These are phyloP conservation scores for Chorisops tibialis DNA, from an alignment of 2,888 invertebrate genomes.

Conservation along the genomic window DNA sequence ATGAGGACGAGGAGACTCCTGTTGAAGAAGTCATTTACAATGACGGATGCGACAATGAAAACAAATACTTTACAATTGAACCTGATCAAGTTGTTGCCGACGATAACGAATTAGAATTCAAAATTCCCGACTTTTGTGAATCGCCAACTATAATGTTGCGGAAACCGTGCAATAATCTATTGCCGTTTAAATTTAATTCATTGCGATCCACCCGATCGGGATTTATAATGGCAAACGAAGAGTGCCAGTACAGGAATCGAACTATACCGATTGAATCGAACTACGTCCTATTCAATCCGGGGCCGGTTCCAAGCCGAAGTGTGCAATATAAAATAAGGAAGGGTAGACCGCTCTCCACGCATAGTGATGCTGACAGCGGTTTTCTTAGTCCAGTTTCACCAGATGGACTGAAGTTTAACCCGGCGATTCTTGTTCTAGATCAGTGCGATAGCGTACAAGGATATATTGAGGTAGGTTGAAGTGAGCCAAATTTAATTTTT, in stretches of 20 bases:
- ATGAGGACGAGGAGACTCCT: constrained; percentile 44
- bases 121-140: constrained; percentile 12
- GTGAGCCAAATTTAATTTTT: background rate
- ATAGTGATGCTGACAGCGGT: constrained; percentile 64
- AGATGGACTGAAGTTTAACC: constrained; percentile 52
- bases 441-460: constrained; percentile 52
- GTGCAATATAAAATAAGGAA: constrained; percentile 50
- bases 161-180: constrained; percentile 43
- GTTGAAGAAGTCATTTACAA: constrained; percentile 52
- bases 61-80: constrained; percentile 51
- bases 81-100: constrained; percentile 41
- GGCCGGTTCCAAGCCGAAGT: constrained; percentile 49
- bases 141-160: constrained; percentile 1
- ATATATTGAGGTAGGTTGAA: constrained; percentile 50
- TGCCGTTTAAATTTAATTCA: constrained; percentile 44
- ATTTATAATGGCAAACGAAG: constrained; percentile 8
- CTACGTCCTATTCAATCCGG: constrained; percentile 51
- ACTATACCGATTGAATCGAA: constrained; percentile 51
- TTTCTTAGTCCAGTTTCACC: constrained; percentile 63
- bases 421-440: constrained; percentile 48
- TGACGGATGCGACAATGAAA: constrained; percentile 37
- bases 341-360: constrained; percentile 46
- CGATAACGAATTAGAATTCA: background rate
- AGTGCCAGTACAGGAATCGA: constrained; percentile 44
- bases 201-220: constrained; percentile 35